A percentile compares a stretch with the other conserved stretches of the same genome.
phyloP scores from a whole-genome alignment of 2,797 vertebrate genomes.

The Erpetoichthys calabaricus region DNA sequence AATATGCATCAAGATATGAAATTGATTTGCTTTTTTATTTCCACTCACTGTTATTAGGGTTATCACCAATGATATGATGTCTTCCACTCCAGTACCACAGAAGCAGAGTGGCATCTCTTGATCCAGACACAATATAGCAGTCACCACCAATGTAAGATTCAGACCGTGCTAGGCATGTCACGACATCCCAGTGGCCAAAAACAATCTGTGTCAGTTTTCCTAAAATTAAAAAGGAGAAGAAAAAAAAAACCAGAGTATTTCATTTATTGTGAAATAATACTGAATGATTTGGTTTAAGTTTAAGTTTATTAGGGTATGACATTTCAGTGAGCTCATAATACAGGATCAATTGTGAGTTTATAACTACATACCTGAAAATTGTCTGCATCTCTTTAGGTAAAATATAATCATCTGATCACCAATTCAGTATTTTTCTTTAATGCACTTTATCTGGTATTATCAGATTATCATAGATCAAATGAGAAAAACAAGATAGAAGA shows the following conservation, averaged over 20 bases:
- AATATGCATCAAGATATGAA: no score
- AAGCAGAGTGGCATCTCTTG: conserved; percentile 83
- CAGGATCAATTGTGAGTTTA: no score
- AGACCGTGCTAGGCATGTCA: conserved; percentile 86
- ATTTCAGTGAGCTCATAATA: no score
- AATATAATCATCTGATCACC: no score
- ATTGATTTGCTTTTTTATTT: no score
- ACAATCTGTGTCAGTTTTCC: conserved; percentile 96
- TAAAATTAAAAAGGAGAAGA: conserved; percentile 27
- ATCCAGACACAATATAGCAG: conserved; percentile 94
- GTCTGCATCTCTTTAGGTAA: no score
- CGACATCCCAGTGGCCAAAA: conserved; percentile 96
- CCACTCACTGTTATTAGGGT: conserved; percentile 94
- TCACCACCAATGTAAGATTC: conserved; percentile 96
- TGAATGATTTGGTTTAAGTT: neutral
- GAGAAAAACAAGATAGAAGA: no score
- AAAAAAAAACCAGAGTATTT: conserved; percentile 1
- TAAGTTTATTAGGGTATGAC: no score
- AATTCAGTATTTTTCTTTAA: no score
- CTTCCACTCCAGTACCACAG: conserved; percentile 97
- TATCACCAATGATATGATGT: conserved; percentile 95
- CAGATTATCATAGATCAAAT: no score
- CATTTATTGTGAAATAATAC: conserved; percentile 7
- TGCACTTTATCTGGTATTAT: no score
- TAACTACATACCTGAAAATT: no score